These are phyloP conservation scores for Calephelis nemesis DNA, from an alignment of 1,140 invertebrate genomes.

Conservation along the genomic window DNA sequence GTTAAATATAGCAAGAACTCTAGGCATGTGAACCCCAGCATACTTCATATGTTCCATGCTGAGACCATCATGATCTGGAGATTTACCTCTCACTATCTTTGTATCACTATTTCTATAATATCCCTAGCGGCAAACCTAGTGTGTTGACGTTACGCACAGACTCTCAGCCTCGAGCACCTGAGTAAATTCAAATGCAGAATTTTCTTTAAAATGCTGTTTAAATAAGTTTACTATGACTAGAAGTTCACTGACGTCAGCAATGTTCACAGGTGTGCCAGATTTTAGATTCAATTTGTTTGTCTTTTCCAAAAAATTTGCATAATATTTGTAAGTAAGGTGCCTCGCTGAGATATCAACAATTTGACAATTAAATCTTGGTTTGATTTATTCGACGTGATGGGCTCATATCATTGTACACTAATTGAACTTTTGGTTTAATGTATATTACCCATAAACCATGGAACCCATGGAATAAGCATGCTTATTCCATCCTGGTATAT, in stretches of 20 bases:
- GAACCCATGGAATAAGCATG: no score
- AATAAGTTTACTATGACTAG: background rate
- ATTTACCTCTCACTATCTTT: background rate
- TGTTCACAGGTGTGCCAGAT: constrained; percentile 7
- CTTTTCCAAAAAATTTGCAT: constrained; percentile 10
- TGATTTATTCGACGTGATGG: background rate
- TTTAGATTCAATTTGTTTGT: constrained; percentile 17
- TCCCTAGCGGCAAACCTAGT: background rate
- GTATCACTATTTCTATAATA: background rate
- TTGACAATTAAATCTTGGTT: constrained; percentile 1
- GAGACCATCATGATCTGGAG: background rate
- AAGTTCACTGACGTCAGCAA: background rate
- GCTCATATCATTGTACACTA: no score
- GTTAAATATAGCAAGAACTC: background rate
- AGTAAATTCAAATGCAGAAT: background rate
- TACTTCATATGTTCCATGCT: constrained; percentile 2
- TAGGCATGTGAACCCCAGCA: background rate
- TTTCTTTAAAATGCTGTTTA: no score
- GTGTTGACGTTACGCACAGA: background rate
- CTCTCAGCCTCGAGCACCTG: background rate
- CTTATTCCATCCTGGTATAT: no score
- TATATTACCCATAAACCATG: no score
- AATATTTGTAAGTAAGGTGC: background rate
- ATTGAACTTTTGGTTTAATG: no score
- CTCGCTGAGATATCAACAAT: background rate